Evolutionary conservation across 2,797 vertebrate species (phyloP), one percentile per base, ranked within the genome.

Genomic region (Sphenodon punctatus): DNA sequence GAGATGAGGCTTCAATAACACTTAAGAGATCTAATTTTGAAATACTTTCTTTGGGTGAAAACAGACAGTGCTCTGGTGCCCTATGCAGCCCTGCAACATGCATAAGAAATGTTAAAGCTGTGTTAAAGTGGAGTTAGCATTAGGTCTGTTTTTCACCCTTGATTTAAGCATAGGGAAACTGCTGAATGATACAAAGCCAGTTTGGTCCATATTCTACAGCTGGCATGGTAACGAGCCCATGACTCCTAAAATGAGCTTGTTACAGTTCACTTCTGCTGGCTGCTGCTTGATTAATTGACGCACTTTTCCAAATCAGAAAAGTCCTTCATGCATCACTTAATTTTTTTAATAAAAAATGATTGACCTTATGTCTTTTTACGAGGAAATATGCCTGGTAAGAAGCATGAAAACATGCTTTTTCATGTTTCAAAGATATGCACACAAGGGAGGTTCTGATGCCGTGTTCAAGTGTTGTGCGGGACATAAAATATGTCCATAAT

Each of bases 1-100:
- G 34, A 19, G 22, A 16, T 34, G 41, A 78, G 14, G 36, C 30
- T 77, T 32, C 45, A 67, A 51, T 7, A 46, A 11, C 38, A 19
- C 80, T 72, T 75, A 71, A 14, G 10, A 7, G 10, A 8, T 75
- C 68, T 82, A 68, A n/a, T 81, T 86, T 85, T 59, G 34, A 68
- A n/a, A n/a, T n/a, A n/a, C n/a, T n/a, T n/a, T n/a, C n/a, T n/a
- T n/a, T n/a, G n/a, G n/a, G n/a, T n/a, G n/a, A n/a, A n/a, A n/a
- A n/a, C n/a, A n/a, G n/a, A n/a, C n/a, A n/a, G n/a, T n/a, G n/a
- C n/a, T n/a, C n/a, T n/a, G n/a, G n/a, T n/a, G n/a, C n/a, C n/a
- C n/a, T n/a, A n/a, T n/a, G n/a, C n/a, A n/a, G n/a, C n/a, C n/a
- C n/a, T n/a, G n/a, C n/a, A n/a, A n/a, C n/a, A n/a, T n/a, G n/a